A percentile compares a stretch with the other conserved stretches of the same genome.
Evolutionary conservation across 1,140 invertebrate genomes (phyloP).

Genomic region (Pristionchus pacificus): DNA sequence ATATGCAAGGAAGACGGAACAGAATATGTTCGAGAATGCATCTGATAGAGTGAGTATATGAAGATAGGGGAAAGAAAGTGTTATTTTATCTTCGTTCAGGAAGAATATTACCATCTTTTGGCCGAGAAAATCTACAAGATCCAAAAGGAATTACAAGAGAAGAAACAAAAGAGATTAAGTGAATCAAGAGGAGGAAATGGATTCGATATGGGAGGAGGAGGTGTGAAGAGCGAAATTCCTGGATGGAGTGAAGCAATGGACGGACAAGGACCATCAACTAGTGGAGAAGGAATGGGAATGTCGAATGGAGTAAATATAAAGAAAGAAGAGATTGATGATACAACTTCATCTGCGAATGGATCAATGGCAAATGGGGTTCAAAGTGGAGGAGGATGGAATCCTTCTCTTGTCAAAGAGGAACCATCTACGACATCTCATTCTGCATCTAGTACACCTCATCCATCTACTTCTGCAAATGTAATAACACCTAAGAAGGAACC

Average conservation of each 20-base stretch:
- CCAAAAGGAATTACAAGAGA: conserved; percentile 87
- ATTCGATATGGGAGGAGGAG: not conserved
- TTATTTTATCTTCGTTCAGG: conserved; percentile 59
- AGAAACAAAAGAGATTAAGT: conserved; percentile 48
- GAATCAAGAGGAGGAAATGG: conserved; percentile 1
- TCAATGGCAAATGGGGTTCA: not conserved
- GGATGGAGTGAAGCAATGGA: too few relatives aligned
- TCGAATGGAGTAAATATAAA: conserved; percentile 8
- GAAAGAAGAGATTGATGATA: conserved; percentile 1
- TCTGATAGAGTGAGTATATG: conserved; percentile 78
- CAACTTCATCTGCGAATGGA: not conserved
- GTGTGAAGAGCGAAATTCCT: too few relatives aligned
- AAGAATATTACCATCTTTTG: conserved; percentile 94
- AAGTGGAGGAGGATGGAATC: too few relatives aligned
- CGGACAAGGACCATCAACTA: too few relatives aligned
- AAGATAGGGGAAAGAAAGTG: conserved; percentile 14
- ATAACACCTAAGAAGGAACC: conserved; percentile 40
- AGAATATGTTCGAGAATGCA: conserved; percentile 98
- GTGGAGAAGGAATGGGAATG: not conserved
- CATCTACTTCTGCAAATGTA: conserved; percentile 15
- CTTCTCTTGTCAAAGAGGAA: not conserved
- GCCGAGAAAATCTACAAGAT: conserved; percentile 99
- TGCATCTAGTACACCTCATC: not conserved
- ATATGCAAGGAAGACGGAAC: conserved; percentile 96
- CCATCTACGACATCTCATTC: not conserved